Percentiles rank a stretch among this genome's conserved stretches.
Evolutionary conservation across 2,888 invertebrate species (phyloP).

Genomic region (Mechanitis mazaeus): DNA sequence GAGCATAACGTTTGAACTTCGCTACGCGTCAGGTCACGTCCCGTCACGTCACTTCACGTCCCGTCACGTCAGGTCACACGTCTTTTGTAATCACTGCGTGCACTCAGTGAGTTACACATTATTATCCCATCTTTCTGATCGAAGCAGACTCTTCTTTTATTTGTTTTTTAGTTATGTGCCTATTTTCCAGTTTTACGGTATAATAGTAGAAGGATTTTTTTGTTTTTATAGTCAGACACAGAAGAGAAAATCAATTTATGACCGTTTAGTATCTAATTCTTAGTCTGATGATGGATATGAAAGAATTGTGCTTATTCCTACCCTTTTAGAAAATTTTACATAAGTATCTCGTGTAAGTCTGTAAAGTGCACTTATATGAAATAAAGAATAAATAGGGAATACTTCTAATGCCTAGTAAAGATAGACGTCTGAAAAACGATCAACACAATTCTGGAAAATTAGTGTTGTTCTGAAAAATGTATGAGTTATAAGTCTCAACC

Average conservation of each 20-base stretch:
- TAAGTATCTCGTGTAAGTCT: no score
- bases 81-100: conserved; percentile 74
- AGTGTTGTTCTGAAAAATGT: no score
- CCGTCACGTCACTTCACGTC: conserved; percentile 2
- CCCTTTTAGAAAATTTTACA: not conserved
- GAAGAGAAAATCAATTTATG: conserved; percentile 18
- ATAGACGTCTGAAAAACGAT: no score
- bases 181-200: conserved; percentile 12
- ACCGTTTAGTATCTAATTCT: not conserved
- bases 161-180: conserved; percentile 8
- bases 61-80: conserved; percentile 38
- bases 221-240: conserved; percentile 20
- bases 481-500: no score
- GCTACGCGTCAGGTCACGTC: conserved; percentile 42
- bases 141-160: conserved; percentile 29
- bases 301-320: not conserved
- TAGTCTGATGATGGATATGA: not conserved
- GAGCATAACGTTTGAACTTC: conserved; percentile 67
- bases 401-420: no score
- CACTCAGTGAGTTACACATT: conserved; percentile 76
- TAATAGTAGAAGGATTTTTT: conserved; percentile 5
- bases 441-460: no score
- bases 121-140: conserved; percentile 67
- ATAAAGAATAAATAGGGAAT: no score
- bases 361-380: no score